phyloP scores from a whole-genome alignment of 1,140 invertebrate species.

The Zaprionus taronus region DNA sequence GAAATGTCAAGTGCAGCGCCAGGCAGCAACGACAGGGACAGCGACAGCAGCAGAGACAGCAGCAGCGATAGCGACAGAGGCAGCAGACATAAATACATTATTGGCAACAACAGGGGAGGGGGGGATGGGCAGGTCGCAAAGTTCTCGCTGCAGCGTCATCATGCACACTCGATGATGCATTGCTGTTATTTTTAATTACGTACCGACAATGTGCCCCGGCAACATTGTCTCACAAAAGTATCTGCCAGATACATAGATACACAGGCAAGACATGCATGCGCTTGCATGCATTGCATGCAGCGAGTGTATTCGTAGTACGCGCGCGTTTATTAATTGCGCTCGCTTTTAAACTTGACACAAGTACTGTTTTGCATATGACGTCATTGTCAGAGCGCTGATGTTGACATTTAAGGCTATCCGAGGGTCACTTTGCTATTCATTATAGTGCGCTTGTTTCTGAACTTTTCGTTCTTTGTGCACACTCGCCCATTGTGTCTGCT shows the following conservation, averaged over 20 bases:
- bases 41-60: constrained; percentile 4
- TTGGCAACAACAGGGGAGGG: constrained; percentile 13
- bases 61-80: background rate
- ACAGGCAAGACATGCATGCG: constrained; percentile 2
- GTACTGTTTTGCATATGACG: constrained; percentile 71
- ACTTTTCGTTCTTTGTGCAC: constrained; percentile 54
- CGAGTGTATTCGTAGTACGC: constrained; percentile 12
- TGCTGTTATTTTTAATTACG: constrained; percentile 79
- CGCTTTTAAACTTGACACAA: constrained; percentile 61
- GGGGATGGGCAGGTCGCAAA: background rate
- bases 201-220: constrained; percentile 12
- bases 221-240: constrained; percentile 56
- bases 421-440: constrained; percentile 74
- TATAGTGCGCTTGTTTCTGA: constrained; percentile 40
- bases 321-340: constrained; percentile 52
- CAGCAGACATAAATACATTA: constrained; percentile 41
- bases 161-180: constrained; percentile 73
- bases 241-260: constrained; percentile 48
- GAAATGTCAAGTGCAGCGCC: constrained; percentile 73
- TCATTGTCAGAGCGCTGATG: constrained; percentile 50
- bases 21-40: constrained; percentile 12
- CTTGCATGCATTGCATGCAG: background rate
- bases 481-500: constrained; percentile 41
- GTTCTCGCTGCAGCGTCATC: constrained; percentile 63
- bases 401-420: constrained; percentile 73